phyloP scores from a whole-genome alignment of 2,797 vertebrate genomes.

The Anguilla megastoma region DNA sequence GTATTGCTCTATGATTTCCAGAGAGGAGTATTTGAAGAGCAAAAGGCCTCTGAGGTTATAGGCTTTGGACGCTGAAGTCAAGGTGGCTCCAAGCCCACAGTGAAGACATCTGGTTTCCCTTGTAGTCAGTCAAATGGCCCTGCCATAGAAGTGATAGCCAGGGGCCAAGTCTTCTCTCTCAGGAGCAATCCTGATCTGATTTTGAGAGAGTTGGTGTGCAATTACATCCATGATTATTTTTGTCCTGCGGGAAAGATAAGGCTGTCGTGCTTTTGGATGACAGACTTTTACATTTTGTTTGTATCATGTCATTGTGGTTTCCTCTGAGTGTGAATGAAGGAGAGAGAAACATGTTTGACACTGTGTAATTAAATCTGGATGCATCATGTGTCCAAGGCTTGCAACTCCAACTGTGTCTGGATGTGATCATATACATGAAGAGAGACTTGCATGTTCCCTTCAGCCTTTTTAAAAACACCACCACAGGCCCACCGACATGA shows the following conservation, averaged over 20 bases:
- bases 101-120: conserved; percentile 37
- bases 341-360: conserved; percentile 53
- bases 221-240: conserved; percentile 45
- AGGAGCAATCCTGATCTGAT: conserved; percentile 40
- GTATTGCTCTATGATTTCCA: conserved; percentile 32
- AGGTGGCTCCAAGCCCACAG: conserved; percentile 8
- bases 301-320: conserved; percentile 40
- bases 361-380: conserved; percentile 37
- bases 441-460: conserved; percentile 12
- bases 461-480: conserved; percentile 2
- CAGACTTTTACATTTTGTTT: conserved; percentile 23
- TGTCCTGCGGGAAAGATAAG: conserved; percentile 30
- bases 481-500: not conserved
- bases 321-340: conserved; percentile 32
- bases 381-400: conserved; percentile 11
- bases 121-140: conserved; percentile 25
- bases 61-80: not conserved
- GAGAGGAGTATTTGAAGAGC: not conserved
- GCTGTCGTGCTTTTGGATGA: conserved; percentile 17
- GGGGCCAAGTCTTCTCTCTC: conserved; percentile 15
- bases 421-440: conserved; percentile 27
- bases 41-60: not conserved
- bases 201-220: conserved; percentile 35
- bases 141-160: conserved; percentile 22
- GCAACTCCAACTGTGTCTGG: conserved; percentile 15